phyloP scores from a whole-genome alignment of 2,888 invertebrate species.

The Dromius quadrimaculatus region DNA sequence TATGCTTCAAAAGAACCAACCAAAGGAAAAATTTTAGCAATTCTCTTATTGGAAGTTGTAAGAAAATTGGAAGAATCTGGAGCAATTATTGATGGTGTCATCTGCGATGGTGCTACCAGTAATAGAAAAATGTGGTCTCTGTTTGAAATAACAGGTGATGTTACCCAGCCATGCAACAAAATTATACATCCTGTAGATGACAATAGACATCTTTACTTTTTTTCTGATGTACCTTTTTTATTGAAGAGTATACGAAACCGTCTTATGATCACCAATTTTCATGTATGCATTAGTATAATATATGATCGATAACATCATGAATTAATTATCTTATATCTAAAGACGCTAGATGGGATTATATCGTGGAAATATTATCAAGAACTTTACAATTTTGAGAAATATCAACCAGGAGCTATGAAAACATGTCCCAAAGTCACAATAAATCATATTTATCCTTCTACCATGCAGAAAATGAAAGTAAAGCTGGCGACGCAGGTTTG shows the following conservation, averaged over 20 bases:
- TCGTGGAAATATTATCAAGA: background rate
- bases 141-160: conserved; percentile 51
- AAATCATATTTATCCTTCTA: background rate
- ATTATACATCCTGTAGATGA: conserved; percentile 52
- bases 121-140: conserved; percentile 53
- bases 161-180: conserved; percentile 35
- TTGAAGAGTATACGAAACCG: background rate
- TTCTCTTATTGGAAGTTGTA: background rate
- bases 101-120: conserved; percentile 53
- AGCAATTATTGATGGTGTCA: conserved; percentile 52
- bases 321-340: background rate
- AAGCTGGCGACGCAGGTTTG: background rate
- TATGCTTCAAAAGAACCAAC: conserved; percentile 53
- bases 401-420: background rate
- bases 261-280: background rate
- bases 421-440: background rate
- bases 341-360: background rate
- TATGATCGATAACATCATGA: background rate
- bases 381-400: background rate
- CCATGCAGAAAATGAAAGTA: background rate
- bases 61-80: conserved; percentile 24
- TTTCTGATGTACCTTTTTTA: conserved; percentile 48
- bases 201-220: conserved; percentile 52
- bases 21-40: background rate
- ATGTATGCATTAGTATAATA: background rate